Conservation (phyloP, 2,888 invertebrate genomes). For the Blastobasis adustella region DNA sequence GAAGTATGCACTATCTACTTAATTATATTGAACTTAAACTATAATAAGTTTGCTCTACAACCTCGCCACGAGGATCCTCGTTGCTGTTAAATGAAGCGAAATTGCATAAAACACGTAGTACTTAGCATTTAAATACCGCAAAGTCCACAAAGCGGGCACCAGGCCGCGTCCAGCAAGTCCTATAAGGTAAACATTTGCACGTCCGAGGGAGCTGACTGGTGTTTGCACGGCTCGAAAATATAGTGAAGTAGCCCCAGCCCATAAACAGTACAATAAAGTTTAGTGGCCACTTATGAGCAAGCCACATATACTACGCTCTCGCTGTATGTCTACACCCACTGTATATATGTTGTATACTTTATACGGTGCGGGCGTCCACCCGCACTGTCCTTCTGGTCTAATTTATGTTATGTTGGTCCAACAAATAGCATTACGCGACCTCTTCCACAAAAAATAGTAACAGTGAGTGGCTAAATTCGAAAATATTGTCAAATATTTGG, state of each 20-base stretch:
- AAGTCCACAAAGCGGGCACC: too few species aligned
- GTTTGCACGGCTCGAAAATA: slow-evolving; percentile 22
- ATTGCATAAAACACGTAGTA: background rate
- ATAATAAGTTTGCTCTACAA: background rate
- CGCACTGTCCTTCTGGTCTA: slow-evolving; percentile 29
- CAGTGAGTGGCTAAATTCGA: too few species aligned
- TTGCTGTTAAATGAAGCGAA: background rate
- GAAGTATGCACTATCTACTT: background rate
- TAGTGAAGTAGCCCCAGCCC: slow-evolving; percentile 37
- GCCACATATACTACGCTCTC: too few species aligned
- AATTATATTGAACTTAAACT: background rate
- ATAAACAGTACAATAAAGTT: slow-evolving; percentile 64
- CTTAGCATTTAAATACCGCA: background rate
- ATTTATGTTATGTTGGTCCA: slow-evolving; percentile 37
- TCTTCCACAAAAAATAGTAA: slow-evolving; percentile 3
- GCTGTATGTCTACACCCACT: too few species aligned
- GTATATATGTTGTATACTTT: too few species aligned
- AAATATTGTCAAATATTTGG: too few species aligned
- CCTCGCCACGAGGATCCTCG: background rate
- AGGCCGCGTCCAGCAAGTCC: background rate
- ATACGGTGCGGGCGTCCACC: slow-evolving; percentile 22
- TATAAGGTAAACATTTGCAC: background rate
- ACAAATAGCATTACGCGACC: slow-evolving; percentile 26
- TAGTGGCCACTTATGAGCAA: slow-evolving; percentile 47
- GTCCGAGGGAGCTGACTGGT: background rate